These are phyloP conservation scores for Amiota minor DNA, from an alignment of 2,888 invertebrate genomes.

Conservation along the genomic window DNA sequence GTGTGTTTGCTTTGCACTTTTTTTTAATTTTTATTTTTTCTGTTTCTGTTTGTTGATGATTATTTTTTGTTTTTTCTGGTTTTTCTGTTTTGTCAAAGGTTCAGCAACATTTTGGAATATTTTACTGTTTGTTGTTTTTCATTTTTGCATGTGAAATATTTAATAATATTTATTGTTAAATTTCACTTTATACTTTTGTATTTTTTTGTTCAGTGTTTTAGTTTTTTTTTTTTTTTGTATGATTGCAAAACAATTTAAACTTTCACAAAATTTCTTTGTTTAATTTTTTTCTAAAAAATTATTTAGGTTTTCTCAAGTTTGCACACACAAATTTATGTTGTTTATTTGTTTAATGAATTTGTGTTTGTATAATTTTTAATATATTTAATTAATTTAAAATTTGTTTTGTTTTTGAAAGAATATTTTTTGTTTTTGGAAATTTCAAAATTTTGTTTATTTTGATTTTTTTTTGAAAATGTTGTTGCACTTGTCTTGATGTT, in stretches of 20 bases:
- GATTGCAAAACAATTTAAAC: conserved; percentile 13
- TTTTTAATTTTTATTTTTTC: conserved; percentile 31
- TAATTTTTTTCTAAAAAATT: conserved; percentile 23
- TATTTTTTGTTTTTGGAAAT: not conserved
- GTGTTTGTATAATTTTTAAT: not conserved
- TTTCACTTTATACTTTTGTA: conserved; percentile 36
- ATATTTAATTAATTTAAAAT: not conserved
- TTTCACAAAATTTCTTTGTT: not conserved
- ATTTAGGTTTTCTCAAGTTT: no score
- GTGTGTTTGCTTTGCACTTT: conserved; percentile 42
- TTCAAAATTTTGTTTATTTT: conserved; percentile 29
- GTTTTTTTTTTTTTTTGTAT: conserved; percentile 37
- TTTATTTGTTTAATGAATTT: not conserved
- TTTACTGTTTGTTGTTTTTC: conserved; percentile 42
- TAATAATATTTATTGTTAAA: conserved; percentile 15
- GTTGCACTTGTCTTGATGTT: conserved; percentile 4
- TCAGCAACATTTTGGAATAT: conserved; percentile 51
- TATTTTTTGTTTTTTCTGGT: conserved; percentile 34
- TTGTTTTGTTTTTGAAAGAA: not conserved
- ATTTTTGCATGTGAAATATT: conserved; percentile 45
- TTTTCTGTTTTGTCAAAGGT: conserved; percentile 41
- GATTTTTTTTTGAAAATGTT: not conserved
- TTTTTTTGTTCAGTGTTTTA: conserved; percentile 32
- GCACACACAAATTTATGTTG: conserved; percentile 3
- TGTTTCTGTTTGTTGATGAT: conserved; percentile 28